Evolutionary conservation across 64 coral and sea anemone species (phyloP).

Genomic region (Exaiptasia diaphana): DNA sequence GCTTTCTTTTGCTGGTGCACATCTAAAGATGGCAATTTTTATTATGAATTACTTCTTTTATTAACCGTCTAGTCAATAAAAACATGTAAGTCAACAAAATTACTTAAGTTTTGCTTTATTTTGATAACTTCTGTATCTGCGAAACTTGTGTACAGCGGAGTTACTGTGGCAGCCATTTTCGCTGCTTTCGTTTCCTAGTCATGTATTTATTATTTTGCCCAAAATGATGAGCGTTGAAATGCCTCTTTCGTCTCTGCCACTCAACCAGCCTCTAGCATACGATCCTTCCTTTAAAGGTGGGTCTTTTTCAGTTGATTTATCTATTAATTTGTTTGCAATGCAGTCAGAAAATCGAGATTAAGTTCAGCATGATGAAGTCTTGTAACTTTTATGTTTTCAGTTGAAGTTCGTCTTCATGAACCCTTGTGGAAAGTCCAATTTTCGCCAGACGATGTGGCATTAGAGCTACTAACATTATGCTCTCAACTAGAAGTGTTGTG

Average conservation of each 20-base stretch:
- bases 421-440: conserved; percentile 94
- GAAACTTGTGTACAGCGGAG: not conserved
- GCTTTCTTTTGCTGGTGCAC: too few relatives aligned
- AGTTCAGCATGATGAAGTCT: too few relatives aligned
- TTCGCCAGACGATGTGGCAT: conserved; percentile 82
- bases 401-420: conserved; percentile 93
- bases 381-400: conserved; percentile 26
- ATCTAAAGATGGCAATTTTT: not conserved
- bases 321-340: not conserved
- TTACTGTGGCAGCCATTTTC: not conserved
- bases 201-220: not conserved
- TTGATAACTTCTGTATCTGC: not conserved
- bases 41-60: not conserved
- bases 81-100: too few relatives aligned
- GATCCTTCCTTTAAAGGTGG: conserved; percentile 91
- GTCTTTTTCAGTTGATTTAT: not conserved
- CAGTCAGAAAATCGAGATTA: too few relatives aligned
- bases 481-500: conserved; percentile 94
- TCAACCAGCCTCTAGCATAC: conserved; percentile 67
- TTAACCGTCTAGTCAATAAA: not conserved
- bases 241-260: conserved; percentile 38
- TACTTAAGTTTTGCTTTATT: too few relatives aligned
- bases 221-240: conserved; percentile 44
- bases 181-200: not conserved
- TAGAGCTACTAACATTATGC: conserved; percentile 88